Evolutionary conservation across 2,113 vertebrate genomes (phyloP), one percentile per base, ranked within the genome.

Genomic region (Crotalus horridus): DNA sequence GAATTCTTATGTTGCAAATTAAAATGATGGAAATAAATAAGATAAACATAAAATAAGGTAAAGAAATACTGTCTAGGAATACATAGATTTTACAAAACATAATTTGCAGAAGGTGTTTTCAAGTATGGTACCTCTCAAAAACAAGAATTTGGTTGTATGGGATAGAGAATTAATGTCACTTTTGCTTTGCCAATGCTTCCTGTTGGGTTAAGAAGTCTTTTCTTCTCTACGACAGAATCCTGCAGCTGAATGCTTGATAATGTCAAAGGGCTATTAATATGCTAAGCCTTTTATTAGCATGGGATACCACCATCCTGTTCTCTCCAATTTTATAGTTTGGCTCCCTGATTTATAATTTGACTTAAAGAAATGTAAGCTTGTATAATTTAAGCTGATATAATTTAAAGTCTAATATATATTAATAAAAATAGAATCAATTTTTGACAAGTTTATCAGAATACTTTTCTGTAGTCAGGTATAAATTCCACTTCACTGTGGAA

Each of bases 131-230:
- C 88, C 95, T 93, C 94, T 93, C 87, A 86, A 94, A 95, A 97
- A 93, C 94, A 96, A 96, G 92, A 94, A 93, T 91, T 96, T 6
- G 39, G 91, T 96, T 97, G 96, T 59, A 95, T 95, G 95, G 96
- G 95, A 92, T 94, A 95, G 95, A 90, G 94, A 97, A 96, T 96
- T 97, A 95, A 95, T 96, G 95, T 93, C 95, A 96, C 91, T 96
- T 97, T 95, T 93, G 92, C 96, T 96, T 97, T 95, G 89, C 94
- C 94, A 95, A 1, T 95, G 96, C 94, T 97, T 96, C 95, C 94
- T 96, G 87, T 95, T 96, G 94, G 94, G 92, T 46, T 89, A 96
- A 96, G 94, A 94, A 91, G 94, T 95, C 95, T 96, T 88, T 97
- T 97, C 95, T 96, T 97, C 92, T 93, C 93, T 94, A 85, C 92